Evolutionary conservation across 2,888 invertebrate genomes (phyloP), one percentile per base, ranked within the genome.

Genomic region (Penaeus monodon): DNA sequence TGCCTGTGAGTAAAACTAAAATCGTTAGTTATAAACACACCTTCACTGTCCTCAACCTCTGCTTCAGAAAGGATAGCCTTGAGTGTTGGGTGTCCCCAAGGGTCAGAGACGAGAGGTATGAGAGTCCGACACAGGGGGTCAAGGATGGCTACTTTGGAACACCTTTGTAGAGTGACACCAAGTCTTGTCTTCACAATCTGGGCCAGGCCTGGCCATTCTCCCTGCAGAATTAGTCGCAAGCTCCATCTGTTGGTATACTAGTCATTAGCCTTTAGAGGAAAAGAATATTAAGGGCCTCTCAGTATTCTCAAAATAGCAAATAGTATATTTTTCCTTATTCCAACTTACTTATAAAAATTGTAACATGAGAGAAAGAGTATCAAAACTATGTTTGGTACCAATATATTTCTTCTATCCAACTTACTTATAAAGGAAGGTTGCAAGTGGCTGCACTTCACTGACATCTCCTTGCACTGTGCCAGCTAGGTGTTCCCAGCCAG

Each of bases 181-280:
- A 93, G 92, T 91, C 93, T 93, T 89, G 93, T 93, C 91, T 92
- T 93, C 88, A 92, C 92, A 89, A 92, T 93, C 90, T 92, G 92
- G 90, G 92, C 91, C 90, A 92, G 92, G 91, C 93, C 93, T 91
- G 94, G 94, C 94, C 94, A 95, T 91, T 93, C 93, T 85, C 94
- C 94, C 88, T 94, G 93, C 90, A 93, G 93, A 91, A 94, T 93
- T 91, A 94, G 89, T 65, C 91, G 86, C 76, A 92, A 89, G 27
- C 91, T 92, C 90, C 91, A 91, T 90, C 92, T 92, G 89, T 38
- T 44, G 33, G 33, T 77, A 33, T 78, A 29, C 20, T 22, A 68
- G 10, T 68, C 12, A 68, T 68, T 68, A 27, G 17, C 44, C 24
- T 44, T 27, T 44, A 22, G 78, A 38, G 27, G 78, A 78, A 17